These are phyloP conservation scores for Phacellophora camtschatica DNA, from an alignment of 30 jellyfish, hydroid and myxozoan genomes.

Conservation along the genomic window DNA sequence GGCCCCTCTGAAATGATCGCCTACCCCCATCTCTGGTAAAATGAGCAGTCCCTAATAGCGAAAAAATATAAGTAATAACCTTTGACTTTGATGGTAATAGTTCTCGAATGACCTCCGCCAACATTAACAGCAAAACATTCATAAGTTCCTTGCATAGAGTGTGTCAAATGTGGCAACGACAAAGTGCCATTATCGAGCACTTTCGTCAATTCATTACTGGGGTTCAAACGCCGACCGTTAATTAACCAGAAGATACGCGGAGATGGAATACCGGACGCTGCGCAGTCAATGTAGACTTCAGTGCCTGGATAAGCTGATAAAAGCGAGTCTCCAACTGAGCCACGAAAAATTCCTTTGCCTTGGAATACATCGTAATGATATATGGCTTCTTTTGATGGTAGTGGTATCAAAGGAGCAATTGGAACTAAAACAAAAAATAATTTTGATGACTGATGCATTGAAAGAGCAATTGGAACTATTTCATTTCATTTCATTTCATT, in stretches of 20 bases:
- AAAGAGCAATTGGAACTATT: no score
- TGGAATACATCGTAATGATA: constrained; percentile 28
- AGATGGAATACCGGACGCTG: constrained; percentile 78
- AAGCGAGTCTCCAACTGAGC: constrained; percentile 34
- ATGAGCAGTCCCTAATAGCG: no score
- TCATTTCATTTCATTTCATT: no score
- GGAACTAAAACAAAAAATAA: constrained; percentile 7
- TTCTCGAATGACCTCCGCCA: constrained; percentile 61
- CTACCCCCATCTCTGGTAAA: no score
- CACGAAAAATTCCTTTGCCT: constrained; percentile 27
- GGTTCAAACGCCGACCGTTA: constrained; percentile 48
- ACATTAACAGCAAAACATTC: constrained; percentile 69
- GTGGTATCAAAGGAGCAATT: constrained; percentile 17
- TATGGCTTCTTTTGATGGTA: neutral
- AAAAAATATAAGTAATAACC: no score
- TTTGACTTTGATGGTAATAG: constrained; percentile 10
- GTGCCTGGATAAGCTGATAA: constrained; percentile 71
- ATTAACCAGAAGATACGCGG: constrained; percentile 76
- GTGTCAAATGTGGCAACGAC: constrained; percentile 29
- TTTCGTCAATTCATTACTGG: constrained; percentile 33
- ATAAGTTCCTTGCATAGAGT: constrained; percentile 31
- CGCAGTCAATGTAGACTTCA: constrained; percentile 58
- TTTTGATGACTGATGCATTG: no score
- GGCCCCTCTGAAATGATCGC: no score
- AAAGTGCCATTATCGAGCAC: constrained; percentile 46